These are phyloP conservation scores for Heteromurus nitidus DNA, from an alignment of 2,888 invertebrate species.

Conservation along the genomic window DNA sequence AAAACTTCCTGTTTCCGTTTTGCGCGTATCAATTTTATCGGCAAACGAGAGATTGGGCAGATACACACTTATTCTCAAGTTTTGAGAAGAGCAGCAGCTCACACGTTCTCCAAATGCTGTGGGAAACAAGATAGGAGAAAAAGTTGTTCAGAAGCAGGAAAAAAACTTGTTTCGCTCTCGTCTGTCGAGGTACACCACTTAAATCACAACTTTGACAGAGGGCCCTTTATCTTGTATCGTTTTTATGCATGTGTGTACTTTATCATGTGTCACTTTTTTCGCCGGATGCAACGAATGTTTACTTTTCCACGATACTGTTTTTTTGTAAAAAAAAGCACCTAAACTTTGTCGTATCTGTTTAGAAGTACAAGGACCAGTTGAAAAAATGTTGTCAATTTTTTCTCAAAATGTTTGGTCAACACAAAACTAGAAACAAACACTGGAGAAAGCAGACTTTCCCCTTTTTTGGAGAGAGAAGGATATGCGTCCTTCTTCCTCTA, in stretches of 20 bases:
- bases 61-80: no score
- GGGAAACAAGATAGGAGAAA: neutral
- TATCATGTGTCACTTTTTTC: neutral
- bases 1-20: slow-evolving; percentile 32
- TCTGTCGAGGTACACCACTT: neutral
- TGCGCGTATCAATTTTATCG: slow-evolving; percentile 9
- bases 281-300: neutral
- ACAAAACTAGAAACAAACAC: no score
- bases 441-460: no score
- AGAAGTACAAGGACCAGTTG: no score
- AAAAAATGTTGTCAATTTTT: no score
- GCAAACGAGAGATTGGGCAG: no score
- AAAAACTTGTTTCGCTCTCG: neutral
- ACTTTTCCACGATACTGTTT: no score
- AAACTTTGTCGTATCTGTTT: neutral
- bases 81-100: neutral
- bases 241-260: no score
- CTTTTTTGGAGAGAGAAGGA: no score
- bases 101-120: neutral
- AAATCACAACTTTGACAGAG: neutral
- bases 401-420: no score
- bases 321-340: neutral
- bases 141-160: neutral
- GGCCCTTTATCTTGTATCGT: neutral
- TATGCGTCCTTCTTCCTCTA: slow-evolving; percentile 30